Base-by-base conservation (phyloP, 1,140 invertebrate genomes). In the Neoseiulus cucumeris region DNA sequence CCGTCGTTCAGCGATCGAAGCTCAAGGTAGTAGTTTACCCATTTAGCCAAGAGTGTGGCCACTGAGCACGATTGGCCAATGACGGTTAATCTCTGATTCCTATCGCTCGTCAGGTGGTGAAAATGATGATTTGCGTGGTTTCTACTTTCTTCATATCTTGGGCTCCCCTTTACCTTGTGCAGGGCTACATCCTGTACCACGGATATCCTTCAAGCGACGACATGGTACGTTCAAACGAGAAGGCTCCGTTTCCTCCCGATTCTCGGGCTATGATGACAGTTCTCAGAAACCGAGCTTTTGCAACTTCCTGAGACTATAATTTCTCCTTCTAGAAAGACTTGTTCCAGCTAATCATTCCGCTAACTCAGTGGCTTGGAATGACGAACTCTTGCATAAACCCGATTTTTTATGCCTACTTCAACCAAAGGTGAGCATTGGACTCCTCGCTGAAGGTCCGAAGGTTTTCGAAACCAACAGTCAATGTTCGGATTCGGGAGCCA, bases 311-410 rank as follows among this genome's bases (percentile, higher is more conserved):
- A n/a, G n/a, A n/a, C n/a, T n/a, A n/a, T n/a, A 39, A 9, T 39
- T 39, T 9, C 9, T 39, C 9, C 33, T 59, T 59, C 17, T 20
- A 59, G 51, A 59, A 14, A 25, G 33, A 39, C 22, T 59, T 59
- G 14, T 20, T 59, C 17, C 17, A 59, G 9, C 22, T 59, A 12
- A 17, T 59, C 25, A 17, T 59, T 4, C 79, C 79, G 0, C 68
- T 81, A 18, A 75, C 78, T 12, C 79, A 80, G 69, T 80, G 79
- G 79, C 70, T 81, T 0, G 79, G 77, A 0, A 71, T 76, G 4
- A 74, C 91, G 20, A 97, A 97, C 75, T 92, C 89, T 30, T 95
- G 91, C 79, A 91, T 98, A 70, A 98, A 98, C 77, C 94, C 94
- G 0, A 85, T 95, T 45, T 81, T 98, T n/a, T 97, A 97, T 76